phyloP scores from a whole-genome alignment of 2,113 vertebrate genomes.

The Isichthys henryi region DNA sequence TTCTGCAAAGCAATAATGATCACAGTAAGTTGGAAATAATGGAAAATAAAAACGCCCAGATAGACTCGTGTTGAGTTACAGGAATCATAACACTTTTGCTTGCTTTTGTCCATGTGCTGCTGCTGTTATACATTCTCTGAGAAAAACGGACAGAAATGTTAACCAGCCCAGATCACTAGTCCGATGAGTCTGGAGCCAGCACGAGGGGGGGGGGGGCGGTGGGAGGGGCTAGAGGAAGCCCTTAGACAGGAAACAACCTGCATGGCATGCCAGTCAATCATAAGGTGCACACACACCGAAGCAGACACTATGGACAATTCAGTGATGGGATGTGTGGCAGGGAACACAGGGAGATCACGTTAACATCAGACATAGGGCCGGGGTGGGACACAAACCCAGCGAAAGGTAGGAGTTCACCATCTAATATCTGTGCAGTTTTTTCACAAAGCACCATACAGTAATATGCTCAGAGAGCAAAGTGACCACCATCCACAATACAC shows the following conservation, averaged over 20 bases:
- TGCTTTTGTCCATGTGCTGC: not conserved
- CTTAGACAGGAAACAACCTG: not conserved
- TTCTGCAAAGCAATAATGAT: slow-evolving; percentile 1
- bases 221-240: too few species aligned
- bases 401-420: not conserved
- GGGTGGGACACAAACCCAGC: not conserved
- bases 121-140: not conserved
- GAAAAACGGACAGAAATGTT: not conserved
- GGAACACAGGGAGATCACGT: not conserved
- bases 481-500: not conserved
- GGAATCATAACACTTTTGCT: not conserved
- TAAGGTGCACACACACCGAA: not conserved
- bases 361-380: not conserved
- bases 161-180: not conserved
- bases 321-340: not conserved
- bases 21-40: not conserved
- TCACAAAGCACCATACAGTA: not conserved
- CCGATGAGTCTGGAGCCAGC: not conserved
- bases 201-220: not conserved
- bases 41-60: not conserved
- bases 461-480: not conserved
- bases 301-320: not conserved
- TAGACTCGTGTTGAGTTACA: not conserved
- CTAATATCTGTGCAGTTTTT: not conserved
- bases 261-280: not conserved